These are phyloP conservation scores for Anoncus sp. DNA, from an alignment of 2,888 invertebrate species.

Conservation along the genomic window DNA sequence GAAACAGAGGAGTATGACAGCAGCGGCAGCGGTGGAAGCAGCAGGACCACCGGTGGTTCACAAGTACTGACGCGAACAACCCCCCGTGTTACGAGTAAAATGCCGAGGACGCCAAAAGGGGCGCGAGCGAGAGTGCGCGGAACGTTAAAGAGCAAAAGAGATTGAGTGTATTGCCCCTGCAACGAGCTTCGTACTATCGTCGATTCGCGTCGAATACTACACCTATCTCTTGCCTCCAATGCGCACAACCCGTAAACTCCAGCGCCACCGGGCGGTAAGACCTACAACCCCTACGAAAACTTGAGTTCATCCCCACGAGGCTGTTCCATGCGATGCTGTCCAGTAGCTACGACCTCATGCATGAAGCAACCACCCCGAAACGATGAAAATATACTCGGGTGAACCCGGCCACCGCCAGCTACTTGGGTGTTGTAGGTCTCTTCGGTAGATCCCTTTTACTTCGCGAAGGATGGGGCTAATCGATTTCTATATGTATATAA, in stretches of 20 bases:
- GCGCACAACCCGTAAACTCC: slow-evolving; percentile 51
- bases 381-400: slow-evolving; percentile 9
- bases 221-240: slow-evolving; percentile 27
- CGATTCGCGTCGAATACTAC: slow-evolving; percentile 18
- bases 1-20: slow-evolving; percentile 23
- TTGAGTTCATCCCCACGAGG: slow-evolving; percentile 30
- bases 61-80: slow-evolving; percentile 53
- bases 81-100: slow-evolving; percentile 44
- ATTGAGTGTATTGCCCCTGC: slow-evolving; percentile 56
- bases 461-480: not conserved
- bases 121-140: slow-evolving; percentile 52
- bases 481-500: not conserved
- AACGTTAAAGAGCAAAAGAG: slow-evolving; percentile 25
- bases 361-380: slow-evolving; percentile 20
- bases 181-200: slow-evolving; percentile 43
- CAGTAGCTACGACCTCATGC: slow-evolving; percentile 5
- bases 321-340: slow-evolving; percentile 2
- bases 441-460: not conserved
- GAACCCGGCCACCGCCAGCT: not conserved
- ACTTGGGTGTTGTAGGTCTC: not conserved
- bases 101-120: slow-evolving; percentile 20
- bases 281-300: slow-evolving; percentile 51
- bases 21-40: slow-evolving; percentile 19
- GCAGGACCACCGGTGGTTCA: slow-evolving; percentile 47
- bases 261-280: slow-evolving; percentile 63